Base-by-base conservation (phyloP, 2,888 invertebrate genomes). In the Drosophila parthenogenetica region DNA sequence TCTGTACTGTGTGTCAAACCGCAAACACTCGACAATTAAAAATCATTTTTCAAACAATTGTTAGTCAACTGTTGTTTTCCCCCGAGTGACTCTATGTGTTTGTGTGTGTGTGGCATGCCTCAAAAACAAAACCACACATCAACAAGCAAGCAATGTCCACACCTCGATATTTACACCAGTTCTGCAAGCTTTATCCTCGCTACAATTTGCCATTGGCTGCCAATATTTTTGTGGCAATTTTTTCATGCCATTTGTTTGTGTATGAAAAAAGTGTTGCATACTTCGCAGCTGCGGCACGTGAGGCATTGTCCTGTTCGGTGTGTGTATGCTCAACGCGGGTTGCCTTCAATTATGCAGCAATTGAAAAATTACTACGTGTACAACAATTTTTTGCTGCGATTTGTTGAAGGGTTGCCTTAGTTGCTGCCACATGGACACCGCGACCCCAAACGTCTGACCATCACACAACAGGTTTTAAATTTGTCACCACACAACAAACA, bases 351-450 rank as follows among this genome's bases (percentile, higher is more conserved):
- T 90, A 91, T 90, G 90, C 90, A 86, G 82, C 91, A 91, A 91
- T 90, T 90, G 90, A 91, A 91, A 90, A 91, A 90, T 90, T 91
- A 91, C 90, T 90, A 84, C 91, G 89, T 89, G 90, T 83, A 78
- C 77, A 79, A 73, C 76, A 48, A 73, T 87, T 81, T 73, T 75
- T 39, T 43, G 40, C 42, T 57, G 60, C 55, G 67, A 69, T 64
- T 54, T 77, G 53, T 68, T 62, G 72, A 69, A 72, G 77, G 76
- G 69, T 70, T 81, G 77, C 59, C 69, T 53, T 59, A 64, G 64
- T 17, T 35, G n/a, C 1, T 22, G 14, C 14, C 8, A 5, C 29
- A 1, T 22, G 39, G 29, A 29, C 29, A 29, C 7, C 29, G 5
- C 8, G 1, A 25, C 25, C n/a, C 16, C 16, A n/a, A n/a, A n/a